Evolutionary conservation across 2,888 invertebrate species (phyloP), one percentile per base, ranked within the genome.

Genomic region (Metellina segmentata): DNA sequence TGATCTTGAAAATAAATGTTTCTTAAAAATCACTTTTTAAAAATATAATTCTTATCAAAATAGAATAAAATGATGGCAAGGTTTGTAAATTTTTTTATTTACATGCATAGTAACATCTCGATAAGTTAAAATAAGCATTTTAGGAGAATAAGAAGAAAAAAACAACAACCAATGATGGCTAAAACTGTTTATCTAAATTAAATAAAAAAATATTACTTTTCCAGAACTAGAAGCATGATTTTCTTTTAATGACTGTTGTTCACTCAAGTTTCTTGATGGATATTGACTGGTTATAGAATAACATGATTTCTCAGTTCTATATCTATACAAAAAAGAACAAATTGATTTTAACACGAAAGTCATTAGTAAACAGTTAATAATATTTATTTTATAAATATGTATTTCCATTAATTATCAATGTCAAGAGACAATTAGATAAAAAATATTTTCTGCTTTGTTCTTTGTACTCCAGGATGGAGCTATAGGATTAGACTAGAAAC

Each of bases 241-340:
- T 61, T 88, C 88, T 53, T 81, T 81, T 13, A 81, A 74, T 49
- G 74, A 61, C n/a, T 81, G 87, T 6, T 70, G 71, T 20, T 88
- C 88, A 72, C 61, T 88, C 34, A 81, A 51, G 69, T 72, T 88
- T 69, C 88, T 88, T 74, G 79, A 69, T 72, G 74, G 34, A 13
- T 75, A 81, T 19, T 81, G 88, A 81, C 49, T 88, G 6, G 74
- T 13, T 34, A 75, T 52, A 7, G 88, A 81, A 75, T 88, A 88
- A 69, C 81, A 69, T 16, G 88, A 74, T n/a, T 79, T 71, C 13
- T 81, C 74, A 79, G 81, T 51, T 72, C 79, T 71, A 72, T 71
- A 87, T 34, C 87, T 87, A 7, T 6, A 77, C 9, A 8, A 9
- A 78, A 78, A 85, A 19, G 52, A 86, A 48, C 49, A 51, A 4